Conservation (phyloP, 2,888 invertebrate genomes). For the Silvanus unidentatus region DNA sequence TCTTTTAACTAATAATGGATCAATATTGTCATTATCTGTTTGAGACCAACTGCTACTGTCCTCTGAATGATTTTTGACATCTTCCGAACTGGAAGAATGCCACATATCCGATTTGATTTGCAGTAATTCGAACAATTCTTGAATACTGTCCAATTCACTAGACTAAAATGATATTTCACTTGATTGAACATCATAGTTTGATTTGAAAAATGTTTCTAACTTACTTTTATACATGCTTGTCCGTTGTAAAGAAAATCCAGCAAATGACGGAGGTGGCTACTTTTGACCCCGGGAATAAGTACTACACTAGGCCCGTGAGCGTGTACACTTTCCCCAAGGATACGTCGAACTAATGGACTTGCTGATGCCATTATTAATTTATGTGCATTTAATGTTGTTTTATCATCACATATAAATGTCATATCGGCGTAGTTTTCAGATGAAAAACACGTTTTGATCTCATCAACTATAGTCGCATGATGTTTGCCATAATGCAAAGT, state of each 20-base stretch:
- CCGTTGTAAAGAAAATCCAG: conserved; percentile 82
- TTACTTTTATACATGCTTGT: conserved; percentile 73
- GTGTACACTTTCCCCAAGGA: conserved; percentile 66
- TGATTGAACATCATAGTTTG: neutral
- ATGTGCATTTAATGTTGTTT: conserved; percentile 74
- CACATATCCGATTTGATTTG: conserved; percentile 81
- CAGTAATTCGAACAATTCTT: conserved; percentile 74
- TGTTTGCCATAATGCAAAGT: conserved; percentile 91
- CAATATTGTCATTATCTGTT: conserved; percentile 36
- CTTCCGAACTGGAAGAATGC: conserved; percentile 48
- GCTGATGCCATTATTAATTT: conserved; percentile 82
- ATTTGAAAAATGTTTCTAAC: neutral
- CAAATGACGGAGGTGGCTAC: conserved; percentile 72
- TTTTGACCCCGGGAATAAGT: conserved; percentile 77
- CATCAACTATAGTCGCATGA: conserved; percentile 86
- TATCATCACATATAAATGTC: conserved; percentile 79
- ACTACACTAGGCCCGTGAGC: conserved; percentile 70
- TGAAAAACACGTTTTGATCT: conserved; percentile 82
- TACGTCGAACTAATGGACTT: conserved; percentile 75
- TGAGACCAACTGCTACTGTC: conserved; percentile 49
- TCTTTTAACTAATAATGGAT: conserved; percentile 30
- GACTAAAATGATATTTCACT: conserved; percentile 52
- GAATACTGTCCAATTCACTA: conserved; percentile 74
- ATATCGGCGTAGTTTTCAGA: conserved; percentile 83
- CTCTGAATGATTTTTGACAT: conserved; percentile 38